Percentiles rank a stretch among this genome's conserved stretches.
Conservation (phyloP, 2,888 invertebrate genomes). For the Machimus atricapillus region DNA sequence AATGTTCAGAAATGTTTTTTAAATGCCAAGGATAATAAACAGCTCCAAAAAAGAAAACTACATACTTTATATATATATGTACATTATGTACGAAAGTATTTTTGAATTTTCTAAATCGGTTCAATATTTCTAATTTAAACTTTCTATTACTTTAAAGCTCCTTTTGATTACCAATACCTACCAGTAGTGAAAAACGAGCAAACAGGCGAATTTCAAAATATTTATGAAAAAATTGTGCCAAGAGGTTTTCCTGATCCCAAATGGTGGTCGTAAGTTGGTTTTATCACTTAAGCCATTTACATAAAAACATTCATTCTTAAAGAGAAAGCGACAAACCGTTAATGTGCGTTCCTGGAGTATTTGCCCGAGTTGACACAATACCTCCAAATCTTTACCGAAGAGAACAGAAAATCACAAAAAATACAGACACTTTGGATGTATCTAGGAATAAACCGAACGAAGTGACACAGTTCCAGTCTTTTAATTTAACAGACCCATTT, state of each 20-base stretch:
- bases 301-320: background rate
- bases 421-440: constrained; percentile 63
- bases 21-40: no score
- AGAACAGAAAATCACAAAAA: constrained; percentile 60
- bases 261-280: constrained; percentile 66
- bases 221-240: constrained; percentile 72
- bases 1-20: no score
- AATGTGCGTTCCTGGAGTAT: constrained; percentile 78
- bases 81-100: no score
- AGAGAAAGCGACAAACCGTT: constrained; percentile 63
- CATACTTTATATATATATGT: no score
- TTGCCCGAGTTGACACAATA: constrained; percentile 77
- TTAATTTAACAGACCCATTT: constrained; percentile 68
- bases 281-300: constrained; percentile 4
- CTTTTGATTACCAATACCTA: constrained; percentile 92
- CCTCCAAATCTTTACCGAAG: constrained; percentile 58
- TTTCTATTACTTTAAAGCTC: constrained; percentile 65
- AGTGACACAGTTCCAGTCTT: constrained; percentile 70
- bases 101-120: no score
- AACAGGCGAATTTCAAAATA: constrained; percentile 65
- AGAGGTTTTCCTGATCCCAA: constrained; percentile 62
- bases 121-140: background rate
- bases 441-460: constrained; percentile 66
- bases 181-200: constrained; percentile 69
- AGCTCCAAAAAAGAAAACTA: no score